Conservation (phyloP, 1,140 invertebrate species). For the Cydia amplana region DNA sequence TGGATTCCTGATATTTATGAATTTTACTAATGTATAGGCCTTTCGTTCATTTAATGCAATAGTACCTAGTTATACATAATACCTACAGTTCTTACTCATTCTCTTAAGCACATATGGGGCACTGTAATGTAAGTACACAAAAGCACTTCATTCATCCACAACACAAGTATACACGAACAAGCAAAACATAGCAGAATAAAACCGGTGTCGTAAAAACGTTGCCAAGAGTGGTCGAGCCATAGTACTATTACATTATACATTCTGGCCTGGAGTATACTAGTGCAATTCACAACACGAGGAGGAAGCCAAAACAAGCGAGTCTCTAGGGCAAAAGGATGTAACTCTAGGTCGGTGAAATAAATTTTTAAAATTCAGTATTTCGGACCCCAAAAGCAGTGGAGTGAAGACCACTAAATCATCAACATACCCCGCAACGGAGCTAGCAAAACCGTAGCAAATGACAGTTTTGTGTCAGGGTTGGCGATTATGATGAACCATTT, state of each 20-base stretch:
- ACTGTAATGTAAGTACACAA: neutral
- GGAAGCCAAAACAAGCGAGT: neutral
- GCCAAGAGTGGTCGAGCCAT: neutral
- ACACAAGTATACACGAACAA: neutral
- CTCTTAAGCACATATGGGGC: neutral
- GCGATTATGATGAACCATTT: too few species aligned
- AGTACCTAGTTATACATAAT: neutral
- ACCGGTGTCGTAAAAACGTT: neutral
- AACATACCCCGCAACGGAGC: too few species aligned
- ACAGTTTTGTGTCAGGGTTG: too few species aligned
- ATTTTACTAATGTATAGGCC: too few species aligned
- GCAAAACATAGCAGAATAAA: neutral
- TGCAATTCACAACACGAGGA: neutral
- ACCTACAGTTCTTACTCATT: neutral
- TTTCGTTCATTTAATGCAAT: too few species aligned
- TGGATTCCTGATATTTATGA: too few species aligned
- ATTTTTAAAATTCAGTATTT: too few species aligned
- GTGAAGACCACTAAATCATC: too few species aligned
- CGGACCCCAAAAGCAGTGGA: too few species aligned
- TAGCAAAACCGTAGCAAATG: too few species aligned
- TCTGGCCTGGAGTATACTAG: neutral
- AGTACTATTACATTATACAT: conserved; percentile 15
- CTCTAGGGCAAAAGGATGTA: neutral
- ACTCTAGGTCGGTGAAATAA: neutral
- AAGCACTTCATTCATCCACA: neutral